These are phyloP conservation scores for Montipora sp. DNA, from an alignment of 64 coral and sea anemone species.

Conservation along the genomic window DNA sequence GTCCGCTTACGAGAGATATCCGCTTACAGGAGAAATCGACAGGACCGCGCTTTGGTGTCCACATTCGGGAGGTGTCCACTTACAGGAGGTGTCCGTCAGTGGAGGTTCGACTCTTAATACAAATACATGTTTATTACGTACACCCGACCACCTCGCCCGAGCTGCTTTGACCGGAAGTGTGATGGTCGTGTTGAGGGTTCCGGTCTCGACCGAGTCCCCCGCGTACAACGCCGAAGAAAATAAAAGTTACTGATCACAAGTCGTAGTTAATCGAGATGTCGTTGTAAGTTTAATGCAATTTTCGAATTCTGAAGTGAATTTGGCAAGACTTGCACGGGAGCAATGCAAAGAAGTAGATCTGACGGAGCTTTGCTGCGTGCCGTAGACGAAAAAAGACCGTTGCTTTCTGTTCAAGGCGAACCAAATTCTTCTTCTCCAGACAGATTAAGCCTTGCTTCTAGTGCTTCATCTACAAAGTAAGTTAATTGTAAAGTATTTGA, in stretches of 20 bases:
- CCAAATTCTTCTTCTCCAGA: background rate
- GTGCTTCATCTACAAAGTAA: background rate
- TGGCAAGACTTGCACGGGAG: background rate
- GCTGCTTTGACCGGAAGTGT: background rate
- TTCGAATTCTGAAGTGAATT: background rate
- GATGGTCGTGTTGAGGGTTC: background rate
- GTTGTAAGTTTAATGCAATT: no score
- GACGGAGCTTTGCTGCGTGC: background rate
- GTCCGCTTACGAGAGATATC: no score
- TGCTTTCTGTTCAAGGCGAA: conserved; percentile 59
- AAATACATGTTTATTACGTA: no score
- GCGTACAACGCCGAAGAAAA: background rate
- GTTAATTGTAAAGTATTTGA: background rate
- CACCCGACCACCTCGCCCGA: no score
- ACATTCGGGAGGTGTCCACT: no score
- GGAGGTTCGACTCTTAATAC: no score
- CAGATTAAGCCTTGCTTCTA: background rate
- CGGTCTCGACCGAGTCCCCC: background rate
- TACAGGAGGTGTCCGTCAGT: no score
- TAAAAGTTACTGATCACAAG: no score
- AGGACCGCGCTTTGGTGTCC: no score
- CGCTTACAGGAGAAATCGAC: no score
- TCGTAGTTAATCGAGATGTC: no score
- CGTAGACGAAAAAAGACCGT: conserved; percentile 74
- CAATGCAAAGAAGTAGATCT: background rate